These are phyloP conservation scores for Neosilurus mollespiculum DNA, from an alignment of 2,797 vertebrate species.

Conservation along the genomic window DNA sequence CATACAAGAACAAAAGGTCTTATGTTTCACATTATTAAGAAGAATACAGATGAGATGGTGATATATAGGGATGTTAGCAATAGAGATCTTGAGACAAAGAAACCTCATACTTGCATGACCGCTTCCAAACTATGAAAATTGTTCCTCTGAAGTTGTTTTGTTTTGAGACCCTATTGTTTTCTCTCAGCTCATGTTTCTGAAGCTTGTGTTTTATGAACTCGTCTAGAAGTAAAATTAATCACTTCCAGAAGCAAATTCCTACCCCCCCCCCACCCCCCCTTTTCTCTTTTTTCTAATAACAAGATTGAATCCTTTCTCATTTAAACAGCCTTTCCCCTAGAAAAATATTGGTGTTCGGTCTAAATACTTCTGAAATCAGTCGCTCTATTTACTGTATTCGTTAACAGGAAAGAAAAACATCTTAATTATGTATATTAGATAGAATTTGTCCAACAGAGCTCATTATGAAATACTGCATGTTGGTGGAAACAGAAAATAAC, in stretches of 20 bases:
- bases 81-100: neutral
- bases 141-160: neutral
- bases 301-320: neutral
- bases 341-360: neutral
- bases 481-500: neutral
- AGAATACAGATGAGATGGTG: neutral
- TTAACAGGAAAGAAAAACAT: neutral
- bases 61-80: neutral
- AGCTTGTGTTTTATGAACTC: conserved; percentile 1
- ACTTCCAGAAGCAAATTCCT: neutral
- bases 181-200: conserved; percentile 7
- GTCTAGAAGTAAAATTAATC: conserved; percentile 6
- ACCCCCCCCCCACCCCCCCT: too few relatives aligned
- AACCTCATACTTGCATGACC: neutral
- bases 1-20: neutral
- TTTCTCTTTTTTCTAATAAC: neutral
- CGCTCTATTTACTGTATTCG: neutral
- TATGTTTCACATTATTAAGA: conserved; percentile 4
- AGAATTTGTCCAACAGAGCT: neutral
- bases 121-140: neutral
- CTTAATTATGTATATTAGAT: neutral
- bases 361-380: neutral
- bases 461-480: neutral
- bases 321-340: neutral
- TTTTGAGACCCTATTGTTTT: neutral